Conservation (phyloP, 2,113 vertebrate species). For the Tachuris rubrigastra region DNA sequence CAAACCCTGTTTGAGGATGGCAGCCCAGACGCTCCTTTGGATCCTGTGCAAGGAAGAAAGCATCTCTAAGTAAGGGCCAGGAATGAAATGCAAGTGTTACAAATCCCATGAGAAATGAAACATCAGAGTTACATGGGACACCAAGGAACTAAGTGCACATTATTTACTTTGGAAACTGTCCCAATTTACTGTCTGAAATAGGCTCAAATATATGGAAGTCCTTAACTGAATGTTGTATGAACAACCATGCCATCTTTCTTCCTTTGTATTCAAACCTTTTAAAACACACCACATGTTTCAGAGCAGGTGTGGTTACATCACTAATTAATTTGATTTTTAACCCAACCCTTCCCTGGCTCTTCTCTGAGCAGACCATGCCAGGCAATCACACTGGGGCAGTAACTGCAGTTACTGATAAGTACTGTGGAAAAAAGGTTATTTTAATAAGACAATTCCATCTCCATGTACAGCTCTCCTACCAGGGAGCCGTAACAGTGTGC, state of each 20-base stretch:
- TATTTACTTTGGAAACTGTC: background rate
- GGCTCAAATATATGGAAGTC: background rate
- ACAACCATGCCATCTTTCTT: background rate
- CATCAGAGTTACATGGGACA: background rate
- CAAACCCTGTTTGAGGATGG: constrained; percentile 98
- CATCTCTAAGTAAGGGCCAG: background rate
- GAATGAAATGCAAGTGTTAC: background rate
- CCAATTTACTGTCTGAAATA: background rate
- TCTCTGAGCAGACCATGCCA: background rate
- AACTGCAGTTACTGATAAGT: background rate
- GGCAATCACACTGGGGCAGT: background rate
- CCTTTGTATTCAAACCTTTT: background rate
- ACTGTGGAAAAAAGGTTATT: background rate
- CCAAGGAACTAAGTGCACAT: background rate
- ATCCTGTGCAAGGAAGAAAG: constrained; percentile 77
- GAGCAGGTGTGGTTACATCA: background rate
- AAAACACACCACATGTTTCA: background rate
- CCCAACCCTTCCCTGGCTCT: background rate
- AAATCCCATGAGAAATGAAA: background rate
- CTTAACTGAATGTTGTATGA: background rate
- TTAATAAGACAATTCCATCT: background rate
- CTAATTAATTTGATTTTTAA: background rate
- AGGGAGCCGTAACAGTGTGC: background rate
- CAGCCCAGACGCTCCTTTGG: constrained; percentile 96
- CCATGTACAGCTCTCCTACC: too few species aligned